Conservation (phyloP, 2,797 vertebrate genomes). For the Typhlichthys eigenmanni region DNA sequence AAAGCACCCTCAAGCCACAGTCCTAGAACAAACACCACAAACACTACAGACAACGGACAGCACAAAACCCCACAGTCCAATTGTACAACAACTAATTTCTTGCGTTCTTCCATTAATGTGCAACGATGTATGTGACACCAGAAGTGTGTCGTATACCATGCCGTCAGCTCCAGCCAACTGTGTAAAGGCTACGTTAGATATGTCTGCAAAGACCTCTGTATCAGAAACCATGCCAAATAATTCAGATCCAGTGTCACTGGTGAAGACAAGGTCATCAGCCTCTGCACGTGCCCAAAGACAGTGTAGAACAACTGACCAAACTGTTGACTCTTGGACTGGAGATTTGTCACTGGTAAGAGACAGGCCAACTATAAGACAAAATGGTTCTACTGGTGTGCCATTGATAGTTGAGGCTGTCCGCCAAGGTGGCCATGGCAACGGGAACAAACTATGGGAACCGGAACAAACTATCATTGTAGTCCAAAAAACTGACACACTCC, state of each 20-base stretch:
- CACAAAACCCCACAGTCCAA: slow-evolving; percentile 5
- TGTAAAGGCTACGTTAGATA: slow-evolving; percentile 63
- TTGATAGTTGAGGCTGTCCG: slow-evolving; percentile 49
- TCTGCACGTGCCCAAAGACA: slow-evolving; percentile 41
- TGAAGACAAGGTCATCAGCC: slow-evolving; percentile 46
- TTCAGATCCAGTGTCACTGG: slow-evolving; percentile 62
- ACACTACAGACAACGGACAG: slow-evolving; percentile 2
- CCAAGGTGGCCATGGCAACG: slow-evolving; percentile 24
- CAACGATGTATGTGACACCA: slow-evolving; percentile 13
- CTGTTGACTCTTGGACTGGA: slow-evolving; percentile 31
- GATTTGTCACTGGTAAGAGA: slow-evolving; percentile 59
- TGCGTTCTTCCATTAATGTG: neutral
- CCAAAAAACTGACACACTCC: slow-evolving; percentile 52
- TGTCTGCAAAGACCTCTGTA: slow-evolving; percentile 61
- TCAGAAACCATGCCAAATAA: slow-evolving; percentile 20
- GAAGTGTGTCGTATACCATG: slow-evolving; percentile 12
- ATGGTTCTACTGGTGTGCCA: slow-evolving; percentile 56
- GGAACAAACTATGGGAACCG: neutral
- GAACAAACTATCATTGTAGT: slow-evolving; percentile 30
- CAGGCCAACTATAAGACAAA: slow-evolving; percentile 24
- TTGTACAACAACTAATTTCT: slow-evolving; percentile 19
- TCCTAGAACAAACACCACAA: slow-evolving; percentile 16
- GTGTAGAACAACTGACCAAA: slow-evolving; percentile 30
- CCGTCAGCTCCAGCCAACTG: slow-evolving; percentile 59
- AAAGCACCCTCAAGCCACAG: slow-evolving; percentile 22